Evolutionary conservation across 2,113 vertebrate genomes (phyloP).

Genomic region (Tyrannus savana): DNA sequence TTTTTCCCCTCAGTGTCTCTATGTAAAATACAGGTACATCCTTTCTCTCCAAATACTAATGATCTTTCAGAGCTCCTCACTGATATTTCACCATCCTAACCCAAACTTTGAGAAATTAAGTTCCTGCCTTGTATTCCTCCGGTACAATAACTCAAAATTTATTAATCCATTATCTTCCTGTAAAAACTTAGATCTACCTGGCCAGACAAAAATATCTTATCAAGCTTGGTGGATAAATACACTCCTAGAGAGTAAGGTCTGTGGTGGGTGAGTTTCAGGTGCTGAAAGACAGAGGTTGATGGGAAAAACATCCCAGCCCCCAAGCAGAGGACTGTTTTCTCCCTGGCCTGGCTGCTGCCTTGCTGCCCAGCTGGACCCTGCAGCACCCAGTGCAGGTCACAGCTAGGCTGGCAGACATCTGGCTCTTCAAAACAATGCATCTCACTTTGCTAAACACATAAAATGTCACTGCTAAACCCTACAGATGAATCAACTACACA

Average conservation of each 20-base stretch:
- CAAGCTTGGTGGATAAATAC: background rate
- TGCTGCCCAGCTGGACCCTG: background rate
- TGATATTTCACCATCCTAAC: background rate
- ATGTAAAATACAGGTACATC: background rate
- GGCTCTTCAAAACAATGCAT: background rate
- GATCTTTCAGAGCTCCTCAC: background rate
- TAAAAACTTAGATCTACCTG: background rate
- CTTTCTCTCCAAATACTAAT: background rate
- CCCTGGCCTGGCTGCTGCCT: background rate
- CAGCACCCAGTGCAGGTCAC: background rate
- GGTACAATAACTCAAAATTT: background rate
- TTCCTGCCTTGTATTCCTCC: background rate
- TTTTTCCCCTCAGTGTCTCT: background rate
- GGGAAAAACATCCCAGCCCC: background rate
- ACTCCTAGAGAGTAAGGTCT: background rate
- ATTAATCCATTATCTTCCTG: background rate
- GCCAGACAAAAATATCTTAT: background rate
- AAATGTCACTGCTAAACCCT: slow-evolving; percentile 6
- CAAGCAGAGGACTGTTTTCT: background rate
- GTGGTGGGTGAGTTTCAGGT: background rate
- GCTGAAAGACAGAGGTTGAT: rapidly evolving
- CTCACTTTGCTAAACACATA: background rate
- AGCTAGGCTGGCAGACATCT: background rate
- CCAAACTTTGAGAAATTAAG: background rate
- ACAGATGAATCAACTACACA: background rate